Evolutionary conservation across 2,888 invertebrate genomes (phyloP), one percentile per base, ranked within the genome.

Genomic region (Polyploca ridens): DNA sequence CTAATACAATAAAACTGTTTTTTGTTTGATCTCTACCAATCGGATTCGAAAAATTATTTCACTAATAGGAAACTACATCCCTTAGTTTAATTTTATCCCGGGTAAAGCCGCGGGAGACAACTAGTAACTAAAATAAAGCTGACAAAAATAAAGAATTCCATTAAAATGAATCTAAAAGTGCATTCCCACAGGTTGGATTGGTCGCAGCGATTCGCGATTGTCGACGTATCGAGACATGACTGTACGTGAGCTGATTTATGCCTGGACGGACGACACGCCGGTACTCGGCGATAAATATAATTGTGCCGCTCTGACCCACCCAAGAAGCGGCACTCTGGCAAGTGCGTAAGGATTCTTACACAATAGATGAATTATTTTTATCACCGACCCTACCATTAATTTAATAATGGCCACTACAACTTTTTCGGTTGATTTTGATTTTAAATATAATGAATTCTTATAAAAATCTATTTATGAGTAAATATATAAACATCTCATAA

Each of bases 271-370:
- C 80, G 76, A 90, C 89, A 88, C 81, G 84, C 76, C 77, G 75
- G 82, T 74, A 77, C 82, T 64, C 83, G 82, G 85, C 82, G 86
- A 90, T 90, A 90, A 89, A 90, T 90, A 88, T 87, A 87, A 89
- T 87, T 86, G 87, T 86, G 81, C 84, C 78, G 79, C 73, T 78
- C 81, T 83, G 86, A 86, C 88, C 89, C 89, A 88, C 89, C 88
- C 87, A 87, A 78, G 83, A 79, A 85, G 88, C 81, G 75, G 46
- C 71, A 69, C 66, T 68, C 65, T 69, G 70, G 81, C 88, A 88
- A 90, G 86, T 87, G 86, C 70, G 75, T 85, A 82, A 90, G 78
- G 86, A 66, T 61, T 65, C 73, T 78, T 86, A 69, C 77, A 87
- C 70, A 85, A 67, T 76, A 73, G 49, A 3, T 62, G 16, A 10